phyloP scores from a whole-genome alignment of 2,888 invertebrate genomes.

The Perdita meconis region DNA sequence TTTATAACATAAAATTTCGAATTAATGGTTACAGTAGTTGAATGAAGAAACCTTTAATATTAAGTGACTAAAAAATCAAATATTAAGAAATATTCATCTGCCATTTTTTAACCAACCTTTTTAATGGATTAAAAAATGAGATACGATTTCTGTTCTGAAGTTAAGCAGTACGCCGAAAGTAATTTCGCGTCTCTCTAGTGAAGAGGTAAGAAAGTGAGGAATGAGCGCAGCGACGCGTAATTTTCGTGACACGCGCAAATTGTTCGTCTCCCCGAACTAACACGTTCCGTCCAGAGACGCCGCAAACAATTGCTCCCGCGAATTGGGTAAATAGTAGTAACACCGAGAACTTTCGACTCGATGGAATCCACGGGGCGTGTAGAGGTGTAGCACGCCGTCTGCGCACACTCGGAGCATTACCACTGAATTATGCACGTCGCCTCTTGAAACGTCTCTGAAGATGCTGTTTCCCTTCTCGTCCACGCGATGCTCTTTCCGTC shows the following conservation, averaged over 20 bases:
- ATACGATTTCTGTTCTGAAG: no score
- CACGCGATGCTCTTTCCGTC: constrained; percentile 7
- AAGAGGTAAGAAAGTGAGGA: no score
- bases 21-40: no score
- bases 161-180: no score
- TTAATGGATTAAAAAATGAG: no score
- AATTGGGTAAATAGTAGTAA: constrained; percentile 65
- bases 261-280: constrained; percentile 12
- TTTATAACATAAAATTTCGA: no score
- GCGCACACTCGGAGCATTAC: constrained; percentile 67
- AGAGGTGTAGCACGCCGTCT: constrained; percentile 52
- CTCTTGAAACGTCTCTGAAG: constrained; percentile 66
- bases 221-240: constrained; percentile 6
- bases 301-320: constrained; percentile 38
- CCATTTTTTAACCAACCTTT: no score
- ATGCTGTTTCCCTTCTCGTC: constrained; percentile 31
- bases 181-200: no score
- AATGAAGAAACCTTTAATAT: no score
- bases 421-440: constrained; percentile 71
- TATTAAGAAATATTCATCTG: no score
- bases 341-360: constrained; percentile 52
- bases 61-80: no score
- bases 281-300: constrained; percentile 9
- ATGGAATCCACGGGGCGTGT: constrained; percentile 60
- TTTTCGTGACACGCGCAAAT: constrained; percentile 24